Evolutionary conservation across 2,888 invertebrate genomes (phyloP), one percentile per base, ranked within the genome.

Genomic region (Siphonodentalium dalli): DNA sequence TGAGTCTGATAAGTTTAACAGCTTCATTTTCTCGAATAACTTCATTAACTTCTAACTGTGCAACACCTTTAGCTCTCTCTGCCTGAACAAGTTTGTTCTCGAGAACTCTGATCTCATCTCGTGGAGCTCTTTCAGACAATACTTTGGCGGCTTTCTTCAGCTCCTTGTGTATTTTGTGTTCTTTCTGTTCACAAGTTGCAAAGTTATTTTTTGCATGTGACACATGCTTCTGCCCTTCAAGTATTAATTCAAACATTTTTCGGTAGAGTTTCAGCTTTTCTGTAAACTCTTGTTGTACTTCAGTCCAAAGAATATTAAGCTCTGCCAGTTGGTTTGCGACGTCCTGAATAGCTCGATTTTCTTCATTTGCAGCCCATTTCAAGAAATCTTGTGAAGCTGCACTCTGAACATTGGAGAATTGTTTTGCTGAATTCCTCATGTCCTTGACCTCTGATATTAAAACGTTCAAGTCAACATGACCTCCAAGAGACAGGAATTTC

Each of bases 11-110:
- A 63, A 85, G 65, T 68, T 85, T 85, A 1, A 84, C 79, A 15
- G 83, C 83, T 74, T 85, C 85, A 70, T 85, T 84, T 65, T 85
- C 85, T 39, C 82, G 72, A 2, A 83, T 70, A 48, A 82, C 75
- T 48, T 84, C 83, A 51, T 80, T 76, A 52, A 84, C 83, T 82
- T 85, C 85, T 31, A 82, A 56, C 64, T 84, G 83, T 31, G 84
- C 84, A 31, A 83, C 61, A 61, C 83, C 83, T 47, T 82, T 82
- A 20, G 83, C 79, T 62, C 82, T 71, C 66, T 83, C 83, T 13
- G 84, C 83, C 63, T 84, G 82, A 8, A 75, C 71, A 20, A 85
- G 67, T 65, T 82, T 81, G 18, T 79, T 77, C 68, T 84, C 83
- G 31, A 85, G 63, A 26, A 77, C 71, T 26, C 78, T 74, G 18